Conservation (phyloP, 2,113 vertebrate species). For the Psilopsiagon aurifrons region DNA sequence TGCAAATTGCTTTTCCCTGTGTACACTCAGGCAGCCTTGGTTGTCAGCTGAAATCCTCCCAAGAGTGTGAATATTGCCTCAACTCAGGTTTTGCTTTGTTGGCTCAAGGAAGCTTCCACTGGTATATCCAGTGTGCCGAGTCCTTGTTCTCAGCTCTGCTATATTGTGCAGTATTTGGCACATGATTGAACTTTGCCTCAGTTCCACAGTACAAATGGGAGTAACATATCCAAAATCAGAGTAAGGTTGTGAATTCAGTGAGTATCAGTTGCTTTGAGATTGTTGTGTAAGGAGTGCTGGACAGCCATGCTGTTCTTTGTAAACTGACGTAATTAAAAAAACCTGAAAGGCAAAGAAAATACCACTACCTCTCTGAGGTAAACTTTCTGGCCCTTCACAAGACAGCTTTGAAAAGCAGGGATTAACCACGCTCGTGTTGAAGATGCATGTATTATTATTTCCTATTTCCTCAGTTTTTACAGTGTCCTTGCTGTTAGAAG, state of each 20-base stretch:
- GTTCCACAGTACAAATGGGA: not conserved
- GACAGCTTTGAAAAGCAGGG: not conserved
- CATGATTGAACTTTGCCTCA: not conserved
- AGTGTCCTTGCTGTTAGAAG: not conserved
- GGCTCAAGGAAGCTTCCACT: not conserved
- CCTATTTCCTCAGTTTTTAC: not conserved
- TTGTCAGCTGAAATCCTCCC: rapidly evolving
- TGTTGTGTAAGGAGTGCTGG: not conserved
- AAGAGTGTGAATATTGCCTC: not conserved
- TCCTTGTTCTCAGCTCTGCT: not conserved
- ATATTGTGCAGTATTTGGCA: not conserved
- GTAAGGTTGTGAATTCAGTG: not conserved
- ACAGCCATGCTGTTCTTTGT: not conserved
- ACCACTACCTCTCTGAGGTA: not conserved
- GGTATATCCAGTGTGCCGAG: not conserved
- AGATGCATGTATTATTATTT: not conserved
- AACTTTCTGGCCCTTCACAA: not conserved
- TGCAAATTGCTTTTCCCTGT: not conserved
- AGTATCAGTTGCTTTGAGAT: not conserved
- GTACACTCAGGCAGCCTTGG: rapidly evolving
- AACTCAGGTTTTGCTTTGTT: not conserved
- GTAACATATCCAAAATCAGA: not conserved
- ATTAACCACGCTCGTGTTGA: not conserved
- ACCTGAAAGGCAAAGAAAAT: not conserved
- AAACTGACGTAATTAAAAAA: not conserved